Percentiles rank a stretch among this genome's conserved stretches.
Conservation (phyloP, 2,888 invertebrate genomes). For the Mantis religiosa region DNA sequence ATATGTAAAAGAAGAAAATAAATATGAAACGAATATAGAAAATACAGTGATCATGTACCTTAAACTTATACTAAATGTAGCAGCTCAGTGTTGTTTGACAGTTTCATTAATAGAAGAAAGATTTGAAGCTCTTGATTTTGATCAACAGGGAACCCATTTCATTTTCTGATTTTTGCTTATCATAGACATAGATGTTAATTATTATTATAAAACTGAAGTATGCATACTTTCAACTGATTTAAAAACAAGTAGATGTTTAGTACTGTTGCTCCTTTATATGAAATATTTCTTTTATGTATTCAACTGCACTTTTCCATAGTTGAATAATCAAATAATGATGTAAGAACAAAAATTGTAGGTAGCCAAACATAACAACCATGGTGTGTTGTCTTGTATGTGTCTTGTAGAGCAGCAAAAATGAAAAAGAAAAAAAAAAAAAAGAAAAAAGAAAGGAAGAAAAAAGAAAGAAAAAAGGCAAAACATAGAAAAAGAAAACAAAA, state of each 20-base stretch:
- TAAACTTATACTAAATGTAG: neutral
- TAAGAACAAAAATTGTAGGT: slow-evolving; percentile 26
- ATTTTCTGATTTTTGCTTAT: neutral
- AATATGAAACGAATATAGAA: neutral
- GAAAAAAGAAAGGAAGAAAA: neutral
- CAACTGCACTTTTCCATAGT: slow-evolving; percentile 19
- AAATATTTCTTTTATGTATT: neutral
- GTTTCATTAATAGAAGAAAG: neutral
- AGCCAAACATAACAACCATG: slow-evolving; percentile 24
- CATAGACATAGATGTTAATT: neutral
- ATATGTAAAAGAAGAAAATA: slow-evolving; percentile 11
- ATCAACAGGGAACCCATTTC: neutral
- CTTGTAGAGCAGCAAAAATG: slow-evolving; percentile 22
- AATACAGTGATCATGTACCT: neutral
- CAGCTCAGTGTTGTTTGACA: neutral
- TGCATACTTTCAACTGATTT: neutral
- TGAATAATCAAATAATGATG: slow-evolving; percentile 19
- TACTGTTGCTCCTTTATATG: neutral
- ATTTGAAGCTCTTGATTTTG: neutral
- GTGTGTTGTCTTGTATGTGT: slow-evolving; percentile 24
- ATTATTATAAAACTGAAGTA: neutral
- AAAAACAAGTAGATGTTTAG: neutral
- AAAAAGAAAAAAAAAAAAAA: slow-evolving; percentile 1
- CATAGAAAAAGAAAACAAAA: neutral
- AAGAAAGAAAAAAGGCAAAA: neutral